Evolutionary conservation across 2,888 invertebrate genomes (phyloP), one percentile per base, ranked within the genome.

Genomic region (Panzeria rudis): DNA sequence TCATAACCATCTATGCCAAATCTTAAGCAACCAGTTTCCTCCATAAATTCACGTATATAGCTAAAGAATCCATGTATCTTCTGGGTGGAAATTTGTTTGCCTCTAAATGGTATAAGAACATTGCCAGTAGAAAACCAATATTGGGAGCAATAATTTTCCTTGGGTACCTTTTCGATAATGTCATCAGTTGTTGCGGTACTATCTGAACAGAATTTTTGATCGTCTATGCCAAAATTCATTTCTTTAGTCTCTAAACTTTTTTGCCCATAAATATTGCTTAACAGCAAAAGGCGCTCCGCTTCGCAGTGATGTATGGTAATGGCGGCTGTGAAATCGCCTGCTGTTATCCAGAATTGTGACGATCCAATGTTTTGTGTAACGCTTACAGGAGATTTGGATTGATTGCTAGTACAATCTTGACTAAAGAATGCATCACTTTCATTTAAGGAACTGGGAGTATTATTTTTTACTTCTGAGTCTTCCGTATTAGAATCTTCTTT

Each of bases 61-160:
- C 83, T 83, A 61, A 91, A 92, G 4, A 91, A 86, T 9, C 87
- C 87, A 23, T 89, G 87, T 8, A 91, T 86, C 59, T 89, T 90
- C 0, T 89, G 88, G 4, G 83, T 73, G 0, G 87, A 3, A 81
- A 91, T 87, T 41, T 80, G 86, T 52, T 90, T 89, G 38, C 92
- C 92, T 13, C 87, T 89, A 73, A 92, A 92, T 0, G 92, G 90
- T 56, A 92, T 88, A 0, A 90, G 87, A 35, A 91, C 66, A 71
- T 91, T 90, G 0, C 91, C 91, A 9, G 88, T 90, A 15, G 91
- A 90, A 77, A 92, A 91, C 92, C 92, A 92, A 61, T 90, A 92
- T 11, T 91, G 90, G 0, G 92, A 92, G 73, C 87, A 88, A 3
- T 88, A 89, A 32, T 89, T 87, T 0, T 82, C 80, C 8, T 86